phyloP scores from a whole-genome alignment of 2,888 invertebrate genomes.

The Brenthis daphne region DNA sequence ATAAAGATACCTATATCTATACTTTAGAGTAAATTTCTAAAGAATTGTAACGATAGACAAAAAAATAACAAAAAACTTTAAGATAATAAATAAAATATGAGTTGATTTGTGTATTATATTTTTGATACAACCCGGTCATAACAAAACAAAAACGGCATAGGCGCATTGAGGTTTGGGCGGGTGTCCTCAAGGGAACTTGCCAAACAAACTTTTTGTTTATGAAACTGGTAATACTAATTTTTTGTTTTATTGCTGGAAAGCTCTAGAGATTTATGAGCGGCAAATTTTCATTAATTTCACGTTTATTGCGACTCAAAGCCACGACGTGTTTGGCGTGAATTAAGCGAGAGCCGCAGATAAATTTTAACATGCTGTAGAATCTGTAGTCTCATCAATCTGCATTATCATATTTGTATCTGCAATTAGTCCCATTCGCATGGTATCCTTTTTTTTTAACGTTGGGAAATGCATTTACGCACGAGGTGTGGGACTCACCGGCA shows the following conservation, averaged over 20 bases:
- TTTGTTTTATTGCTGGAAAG: conserved; percentile 76
- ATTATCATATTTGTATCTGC: not conserved
- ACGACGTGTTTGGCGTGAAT: conserved; percentile 31
- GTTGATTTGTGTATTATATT: conserved; percentile 1
- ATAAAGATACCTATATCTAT: too few relatives aligned
- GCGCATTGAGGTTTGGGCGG: conserved; percentile 43
- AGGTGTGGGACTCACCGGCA: too few relatives aligned
- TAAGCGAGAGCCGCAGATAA: conserved; percentile 26
- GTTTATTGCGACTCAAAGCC: conserved; percentile 69
- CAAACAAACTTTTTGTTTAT: conserved; percentile 71
- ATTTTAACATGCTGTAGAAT: conserved; percentile 9
- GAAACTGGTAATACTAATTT: conserved; percentile 77
- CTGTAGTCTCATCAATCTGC: not conserved
- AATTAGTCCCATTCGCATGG: too few relatives aligned
- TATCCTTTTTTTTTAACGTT: too few relatives aligned
- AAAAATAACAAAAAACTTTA: too few relatives aligned
- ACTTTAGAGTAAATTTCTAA: too few relatives aligned
- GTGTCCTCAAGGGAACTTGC: conserved; percentile 62
- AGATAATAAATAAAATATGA: too few relatives aligned
- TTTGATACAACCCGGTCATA: conserved; percentile 28
- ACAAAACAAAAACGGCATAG: conserved; percentile 44
- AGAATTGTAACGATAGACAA: too few relatives aligned
- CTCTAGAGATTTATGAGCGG: conserved; percentile 73
- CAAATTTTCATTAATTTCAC: conserved; percentile 78
- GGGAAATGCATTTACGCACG: too few relatives aligned